These are phyloP conservation scores for Struthidea cinerea DNA, from an alignment of 2,113 vertebrate species.

Conservation along the genomic window DNA sequence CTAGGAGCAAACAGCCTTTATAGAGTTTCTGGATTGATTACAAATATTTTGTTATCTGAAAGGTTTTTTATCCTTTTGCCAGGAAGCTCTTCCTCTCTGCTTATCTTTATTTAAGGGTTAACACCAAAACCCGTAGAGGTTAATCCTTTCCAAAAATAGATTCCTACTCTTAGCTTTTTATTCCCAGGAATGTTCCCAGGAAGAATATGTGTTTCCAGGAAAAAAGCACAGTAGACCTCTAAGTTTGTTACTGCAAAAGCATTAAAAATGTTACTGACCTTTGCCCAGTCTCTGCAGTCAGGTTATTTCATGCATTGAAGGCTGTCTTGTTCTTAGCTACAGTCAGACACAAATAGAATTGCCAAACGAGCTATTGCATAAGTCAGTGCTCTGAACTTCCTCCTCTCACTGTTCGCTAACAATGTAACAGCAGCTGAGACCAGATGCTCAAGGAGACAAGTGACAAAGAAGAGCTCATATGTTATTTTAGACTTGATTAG, in stretches of 20 bases:
- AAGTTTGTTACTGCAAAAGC: neutral
- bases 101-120: neutral
- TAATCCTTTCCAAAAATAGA: neutral
- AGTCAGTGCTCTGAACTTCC: neutral
- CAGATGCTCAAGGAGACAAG: slow-evolving; percentile 1
- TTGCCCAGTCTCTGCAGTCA: neutral
- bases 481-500: slow-evolving; percentile 11
- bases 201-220: neutral
- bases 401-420: neutral
- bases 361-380: neutral
- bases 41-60: neutral
- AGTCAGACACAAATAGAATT: neutral
- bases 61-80: neutral
- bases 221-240: neutral
- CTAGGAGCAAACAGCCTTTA: neutral
- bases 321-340: neutral
- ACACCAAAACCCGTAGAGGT: neutral
- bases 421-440: neutral
- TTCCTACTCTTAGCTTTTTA: neutral
- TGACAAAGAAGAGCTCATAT: neutral
- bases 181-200: neutral
- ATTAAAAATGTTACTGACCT: neutral
- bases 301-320: neutral
- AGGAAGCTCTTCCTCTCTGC: neutral
- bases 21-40: neutral